Evolutionary conservation across 2,113 vertebrate species (phyloP), one percentile per base, ranked within the genome.

Genomic region (Tursiops truncatus): DNA sequence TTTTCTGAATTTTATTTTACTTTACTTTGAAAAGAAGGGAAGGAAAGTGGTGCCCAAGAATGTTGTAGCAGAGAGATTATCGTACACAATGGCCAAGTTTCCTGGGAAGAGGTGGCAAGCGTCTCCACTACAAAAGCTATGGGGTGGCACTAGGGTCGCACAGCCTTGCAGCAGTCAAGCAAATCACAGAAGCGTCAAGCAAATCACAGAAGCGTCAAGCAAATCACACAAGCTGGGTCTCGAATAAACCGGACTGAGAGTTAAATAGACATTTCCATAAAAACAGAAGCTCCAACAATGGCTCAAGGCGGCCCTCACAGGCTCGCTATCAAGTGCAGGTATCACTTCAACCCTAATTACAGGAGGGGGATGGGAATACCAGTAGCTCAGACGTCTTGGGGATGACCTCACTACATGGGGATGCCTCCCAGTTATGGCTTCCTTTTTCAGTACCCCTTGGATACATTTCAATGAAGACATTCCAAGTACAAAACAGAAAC

Each of bases 241-340:
- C 65, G 0, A 17, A 84, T 13, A 44, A 65, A 41, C 10, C 28
- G 20, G 21, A 25, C 63, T 4, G 25, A 71, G 76, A 77, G 84
- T 50, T 58, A 76, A 83, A 80, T 12, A 83, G 96, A 41, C n/a
- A 73, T 91, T 91, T 88, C 76, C 86, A 56, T 82, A 90, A 56
- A 68, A 65, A 76, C 20, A 84, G 28, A 44, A 71, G 33, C 60
- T 58, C 68, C 26, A 73, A 89, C 79, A 83, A 88, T 41, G 88
- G 90, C 28, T 41, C 70, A 44, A 25, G 70, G 91, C 74, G 58
- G 90, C 33, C 70, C 68, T 74, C 84, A n/a, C 23, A 70, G 89
- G 44, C 62, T 62, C 25, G 5, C 8, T 7, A 20, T 15, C 74
- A 26, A 50, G 28, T 14, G 81, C 41, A 28, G 50, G 71, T 63